Percentiles rank a stretch among this genome's conserved stretches.
Evolutionary conservation across 2,888 invertebrate species (phyloP).

Genomic region (Oscheius onirici): DNA sequence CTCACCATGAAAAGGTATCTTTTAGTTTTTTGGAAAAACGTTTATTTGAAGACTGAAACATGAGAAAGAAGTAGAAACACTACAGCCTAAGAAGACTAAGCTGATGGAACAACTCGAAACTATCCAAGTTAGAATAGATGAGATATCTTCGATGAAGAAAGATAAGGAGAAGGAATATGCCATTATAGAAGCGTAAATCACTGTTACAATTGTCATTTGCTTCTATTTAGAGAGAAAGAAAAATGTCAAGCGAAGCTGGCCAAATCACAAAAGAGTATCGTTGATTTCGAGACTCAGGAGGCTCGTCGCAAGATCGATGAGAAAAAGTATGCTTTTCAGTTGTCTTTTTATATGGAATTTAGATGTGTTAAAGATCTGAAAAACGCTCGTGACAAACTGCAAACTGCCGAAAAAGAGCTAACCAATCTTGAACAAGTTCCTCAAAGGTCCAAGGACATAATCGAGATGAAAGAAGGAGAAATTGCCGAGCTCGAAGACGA

Average conservation of each 20-base stretch:
- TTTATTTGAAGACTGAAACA: conserved; percentile 3
- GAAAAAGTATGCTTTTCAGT: conserved; percentile 54
- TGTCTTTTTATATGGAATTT: neutral
- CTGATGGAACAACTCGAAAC: conserved; percentile 32
- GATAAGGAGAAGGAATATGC: conserved; percentile 33
- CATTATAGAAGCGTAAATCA: neutral
- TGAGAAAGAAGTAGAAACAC: conserved; percentile 21
- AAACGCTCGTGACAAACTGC: neutral
- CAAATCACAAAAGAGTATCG: conserved; percentile 40
- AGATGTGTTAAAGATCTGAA: conserved; percentile 26
- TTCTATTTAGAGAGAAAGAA: conserved; percentile 23
- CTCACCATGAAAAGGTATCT: conserved; percentile 23
- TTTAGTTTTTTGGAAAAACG: too few relatives aligned
- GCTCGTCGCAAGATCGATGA: conserved; percentile 36
- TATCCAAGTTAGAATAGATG: neutral
- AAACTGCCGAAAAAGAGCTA: conserved; percentile 29
- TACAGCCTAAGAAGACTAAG: conserved; percentile 25
- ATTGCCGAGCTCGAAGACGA: conserved; percentile 66
- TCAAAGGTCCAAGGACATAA: conserved; percentile 46
- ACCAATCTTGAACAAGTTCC: conserved; percentile 42
- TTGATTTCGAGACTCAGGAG: conserved; percentile 29
- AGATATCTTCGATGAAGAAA: conserved; percentile 28
- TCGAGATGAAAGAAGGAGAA: conserved; percentile 45
- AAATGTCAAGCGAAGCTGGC: conserved; percentile 41
- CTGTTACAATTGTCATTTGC: neutral